Percentiles rank a stretch among this genome's conserved stretches.
phyloP scores from a whole-genome alignment of 2,888 invertebrate species.

The Trileptium ribeirensis region DNA sequence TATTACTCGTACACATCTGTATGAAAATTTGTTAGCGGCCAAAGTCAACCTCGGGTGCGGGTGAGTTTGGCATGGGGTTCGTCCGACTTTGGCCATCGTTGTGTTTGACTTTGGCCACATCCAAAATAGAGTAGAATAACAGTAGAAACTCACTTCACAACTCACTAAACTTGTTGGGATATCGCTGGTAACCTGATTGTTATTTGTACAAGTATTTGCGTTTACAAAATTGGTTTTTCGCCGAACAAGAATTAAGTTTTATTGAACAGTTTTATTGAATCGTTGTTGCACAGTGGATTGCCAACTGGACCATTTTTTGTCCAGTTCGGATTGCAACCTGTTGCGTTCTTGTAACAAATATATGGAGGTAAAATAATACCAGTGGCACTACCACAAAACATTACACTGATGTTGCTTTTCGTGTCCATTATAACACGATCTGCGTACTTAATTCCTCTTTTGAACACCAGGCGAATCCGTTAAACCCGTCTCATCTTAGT shows the following conservation, averaged over 20 bases:
- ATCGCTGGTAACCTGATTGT: too few relatives aligned
- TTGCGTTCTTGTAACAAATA: neutral
- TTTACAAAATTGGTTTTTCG: too few relatives aligned
- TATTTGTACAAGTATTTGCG: too few relatives aligned
- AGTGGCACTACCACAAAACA: neutral
- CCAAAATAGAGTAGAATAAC: neutral
- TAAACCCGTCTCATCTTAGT: neutral
- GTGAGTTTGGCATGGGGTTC: neutral
- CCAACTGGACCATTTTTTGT: too few relatives aligned
- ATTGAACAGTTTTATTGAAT: too few relatives aligned
- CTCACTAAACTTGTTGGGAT: neutral
- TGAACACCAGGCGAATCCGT: neutral
- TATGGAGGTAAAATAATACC: neutral
- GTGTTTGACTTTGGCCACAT: too few relatives aligned
- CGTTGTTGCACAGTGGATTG: too few relatives aligned
- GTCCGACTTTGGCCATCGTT: neutral
- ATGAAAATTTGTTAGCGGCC: neutral
- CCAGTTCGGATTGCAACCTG: too few relatives aligned
- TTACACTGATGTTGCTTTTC: neutral
- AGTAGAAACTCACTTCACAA: neutral
- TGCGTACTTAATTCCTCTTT: neutral
- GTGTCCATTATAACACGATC: neutral
- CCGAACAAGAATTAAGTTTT: too few relatives aligned
- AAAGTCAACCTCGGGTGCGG: neutral
- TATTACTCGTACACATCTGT: too few relatives aligned